Evolutionary conservation across 2,888 invertebrate genomes (phyloP), one percentile per base, ranked within the genome.

Genomic region (Hecatera dysodea): DNA sequence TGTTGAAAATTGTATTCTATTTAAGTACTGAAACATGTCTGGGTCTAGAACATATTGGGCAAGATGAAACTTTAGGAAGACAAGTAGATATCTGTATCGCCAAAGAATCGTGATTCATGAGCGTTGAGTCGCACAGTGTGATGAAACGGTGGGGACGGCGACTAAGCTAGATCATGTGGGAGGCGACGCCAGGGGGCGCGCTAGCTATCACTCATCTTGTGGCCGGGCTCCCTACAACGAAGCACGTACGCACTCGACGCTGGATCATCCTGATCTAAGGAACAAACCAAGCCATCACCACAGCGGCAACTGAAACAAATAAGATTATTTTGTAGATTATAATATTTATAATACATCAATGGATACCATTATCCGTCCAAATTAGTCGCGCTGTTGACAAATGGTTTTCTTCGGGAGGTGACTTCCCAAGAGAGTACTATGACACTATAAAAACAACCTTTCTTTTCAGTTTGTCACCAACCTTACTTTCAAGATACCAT

Each of bases 191-290:
- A n/a, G 17, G 46, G 46, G 33, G 67, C 64, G 61, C 63, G 83
- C 61, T 88, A 88, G 82, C 88, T 90, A 15, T 53, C 53, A 4
- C 11, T 15, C 29, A 29, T 53, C 5, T 19, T 9, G 9, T 53
- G n/a, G 5, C 19, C 9, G 1, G 29, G 53, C 29, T 9, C 6
- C 19, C 15, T 22, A 56, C 56, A 56, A 22, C 36, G 36, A 36
- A 22, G 22, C 22, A 56, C 22, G 55, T 36, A 22, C 36, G 7
- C 1, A 15, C 7, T 15, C 36, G 6, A 6, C 3, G 6, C 5
- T 15, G 5, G 1, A 17, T 33, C 22, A 1, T 22, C 36, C 6
- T 36, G 15, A 9, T 36, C 36, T 17, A 1, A 8, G 12, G 11
- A 7, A 17, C 56, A 56, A 7, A 15, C 22, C 22, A 2, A 7